Evolutionary conservation across 2,888 invertebrate genomes (phyloP).

Genomic region (Mesodorylaimus sp.): DNA sequence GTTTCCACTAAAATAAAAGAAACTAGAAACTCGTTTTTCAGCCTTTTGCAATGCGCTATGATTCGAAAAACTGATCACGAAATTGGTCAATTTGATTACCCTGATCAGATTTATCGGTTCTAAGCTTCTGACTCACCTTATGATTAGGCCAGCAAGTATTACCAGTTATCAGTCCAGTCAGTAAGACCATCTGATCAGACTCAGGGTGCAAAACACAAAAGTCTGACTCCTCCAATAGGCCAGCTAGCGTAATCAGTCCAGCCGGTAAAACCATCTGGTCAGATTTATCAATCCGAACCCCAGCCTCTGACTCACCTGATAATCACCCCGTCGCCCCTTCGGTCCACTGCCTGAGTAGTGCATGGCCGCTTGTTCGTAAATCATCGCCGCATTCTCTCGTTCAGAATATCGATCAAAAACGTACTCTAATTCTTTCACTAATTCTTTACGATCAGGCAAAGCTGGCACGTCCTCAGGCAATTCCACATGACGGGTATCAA

Average conservation of each 20-base stretch:
- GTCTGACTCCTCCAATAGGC: no score
- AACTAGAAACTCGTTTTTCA: not conserved
- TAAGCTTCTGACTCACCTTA: no score
- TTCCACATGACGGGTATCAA: conserved; percentile 76
- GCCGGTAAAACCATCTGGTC: no score
- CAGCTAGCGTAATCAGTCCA: no score
- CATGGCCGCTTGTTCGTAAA: not conserved
- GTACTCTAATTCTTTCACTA: conserved; percentile 57
- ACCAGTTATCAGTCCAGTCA: no score
- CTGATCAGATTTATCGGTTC: no score
- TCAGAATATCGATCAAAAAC: conserved; percentile 33
- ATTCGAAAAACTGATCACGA: not conserved
- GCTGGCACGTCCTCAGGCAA: conserved; percentile 81
- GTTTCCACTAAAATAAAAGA: conserved; percentile 16
- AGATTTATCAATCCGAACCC: no score
- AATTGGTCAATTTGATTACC: no score
- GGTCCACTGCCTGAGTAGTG: not conserved
- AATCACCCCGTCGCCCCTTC: not conserved
- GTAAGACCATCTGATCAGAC: no score
- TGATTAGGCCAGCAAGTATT: no score
- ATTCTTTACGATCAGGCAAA: conserved; percentile 71
- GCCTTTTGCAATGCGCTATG: not conserved
- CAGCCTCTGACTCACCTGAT: not conserved
- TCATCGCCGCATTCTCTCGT: not conserved
- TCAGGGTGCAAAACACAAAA: no score